Base-by-base conservation (phyloP, 35 echinoderm and acorn worm species). In the Stichopus chloronotus region DNA sequence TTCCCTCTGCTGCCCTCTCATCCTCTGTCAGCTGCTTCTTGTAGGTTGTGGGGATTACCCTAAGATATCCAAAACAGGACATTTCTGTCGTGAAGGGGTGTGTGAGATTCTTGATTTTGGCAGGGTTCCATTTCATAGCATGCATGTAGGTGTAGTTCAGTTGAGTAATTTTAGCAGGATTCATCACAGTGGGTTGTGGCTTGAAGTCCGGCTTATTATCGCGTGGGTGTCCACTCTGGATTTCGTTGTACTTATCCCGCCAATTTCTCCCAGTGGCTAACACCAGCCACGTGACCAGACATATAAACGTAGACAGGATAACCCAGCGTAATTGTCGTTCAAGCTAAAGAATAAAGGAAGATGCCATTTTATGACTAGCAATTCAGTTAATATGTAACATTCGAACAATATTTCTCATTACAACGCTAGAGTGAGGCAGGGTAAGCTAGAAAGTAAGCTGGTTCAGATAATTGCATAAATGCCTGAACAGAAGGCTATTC, bases 241-340 rank as follows among this genome's bases (percentile, higher is more conserved):
- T 7, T 10, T 5, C 24, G 19, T 59, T 6, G 10, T 17, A 58
- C n/a, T 21, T 58, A 54, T 89, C 87, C 19, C 12, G 58, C 87
- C 87, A 89, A 13, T 61, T 65, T 54, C 23, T 89, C 7, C 11
- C 87, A 89, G 65, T 89, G 61, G 87, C 61, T 43, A 89, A 71
- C 25, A 89, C 71, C 8, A 89, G 16, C 87, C 87, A 89, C 87
- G 87, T 89, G 87, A 89, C 87, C 59, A 89, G 5, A 10, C 59
- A 89, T 6, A 89, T 5, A 52, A 61, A 89, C 17, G 65, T 52
- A 65, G 61, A 52, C 5, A 89, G 0, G 23, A 89, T 71, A 30
- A 25, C 23, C 16, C 25, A 89, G 52, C 87, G 87, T 23, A 89
- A 69, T 71, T 89, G 58, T 61, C 87, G 87, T 89, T 89, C 87